Base-by-base conservation (phyloP, 1,140 invertebrate species). In the Heterodera schachtii region DNA sequence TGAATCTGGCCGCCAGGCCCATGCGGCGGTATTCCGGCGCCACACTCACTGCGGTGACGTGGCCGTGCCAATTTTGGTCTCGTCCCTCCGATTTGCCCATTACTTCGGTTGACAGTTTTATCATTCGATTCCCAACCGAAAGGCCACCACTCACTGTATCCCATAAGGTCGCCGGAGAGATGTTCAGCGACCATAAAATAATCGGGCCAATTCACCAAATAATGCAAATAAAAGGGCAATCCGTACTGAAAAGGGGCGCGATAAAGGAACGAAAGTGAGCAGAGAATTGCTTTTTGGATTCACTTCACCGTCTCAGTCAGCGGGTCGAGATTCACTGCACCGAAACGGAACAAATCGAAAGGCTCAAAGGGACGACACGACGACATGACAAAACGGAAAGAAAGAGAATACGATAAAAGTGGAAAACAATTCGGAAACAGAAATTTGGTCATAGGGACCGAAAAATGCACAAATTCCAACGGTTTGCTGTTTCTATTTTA, bases 121-220 rank as follows among this genome's bases (percentile, higher is more conserved):
- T n/a, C n/a, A n/a, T n/a, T n/a, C n/a, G n/a, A n/a, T n/a, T n/a
- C n/a, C n/a, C n/a, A n/a, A n/a, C n/a, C n/a, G n/a, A n/a, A n/a
- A n/a, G n/a, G n/a, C n/a, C n/a, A n/a, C n/a, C n/a, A 43, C 94
- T 94, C 93, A 98, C 96, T 98, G 89, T 98, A 99, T 84, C 96
- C 97, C 95, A 98, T 98, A 66, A 98, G 95, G 91, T 96, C 94
- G 6, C 95, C 96, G 91, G 93, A 94, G 19, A 95, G 94, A 64
- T 96, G 95, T 92, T 98, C 96, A 31, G 95, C 95, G 47, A 98
- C 94, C 92, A 97, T 95, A 91, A 98, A 98, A 91, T 97, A 98
- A 91, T 98, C 96, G n/a, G 97, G 96, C 96, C 96, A 98, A 90
- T 96, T 95, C 8, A 95, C 95, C 86, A 98, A 91, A 91, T 98